These are phyloP conservation scores for Pyrrhosoma nymphula DNA, from an alignment of 2,888 invertebrate species.

Conservation along the genomic window DNA sequence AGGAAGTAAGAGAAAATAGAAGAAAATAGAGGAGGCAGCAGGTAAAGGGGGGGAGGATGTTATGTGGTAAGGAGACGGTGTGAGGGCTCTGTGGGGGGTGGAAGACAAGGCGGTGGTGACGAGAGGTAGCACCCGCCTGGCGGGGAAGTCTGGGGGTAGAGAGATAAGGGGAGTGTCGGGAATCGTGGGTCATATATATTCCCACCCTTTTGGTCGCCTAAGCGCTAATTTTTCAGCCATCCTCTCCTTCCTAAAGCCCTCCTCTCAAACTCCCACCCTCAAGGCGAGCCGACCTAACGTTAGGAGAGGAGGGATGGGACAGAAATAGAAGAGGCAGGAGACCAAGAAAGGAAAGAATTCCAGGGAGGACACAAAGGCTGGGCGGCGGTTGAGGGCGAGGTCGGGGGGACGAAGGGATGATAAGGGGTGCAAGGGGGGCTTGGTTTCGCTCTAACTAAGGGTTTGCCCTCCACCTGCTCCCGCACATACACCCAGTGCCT, in stretches of 20 bases:
- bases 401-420: background rate
- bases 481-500: background rate
- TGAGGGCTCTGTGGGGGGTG: background rate
- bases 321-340: background rate
- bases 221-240: slow-evolving; percentile 36
- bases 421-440: too few species aligned
- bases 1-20: background rate
- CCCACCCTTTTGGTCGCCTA: background rate
- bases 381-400: background rate
- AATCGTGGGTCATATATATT: background rate
- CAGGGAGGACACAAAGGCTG: background rate
- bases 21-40: background rate
- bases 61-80: too few species aligned
- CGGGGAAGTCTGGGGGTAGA: background rate
- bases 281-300: background rate
- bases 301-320: background rate
- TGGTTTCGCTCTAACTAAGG: background rate
- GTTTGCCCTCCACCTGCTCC: background rate
- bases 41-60: background rate
- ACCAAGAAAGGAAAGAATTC: background rate
- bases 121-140: background rate
- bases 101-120: background rate
- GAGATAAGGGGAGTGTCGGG: background rate
- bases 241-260: background rate
- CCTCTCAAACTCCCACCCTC: background rate